Evolutionary conservation across 2,113 vertebrate species (phyloP), one percentile per base, ranked within the genome.

Genomic region (Grammomys dolichurus): DNA sequence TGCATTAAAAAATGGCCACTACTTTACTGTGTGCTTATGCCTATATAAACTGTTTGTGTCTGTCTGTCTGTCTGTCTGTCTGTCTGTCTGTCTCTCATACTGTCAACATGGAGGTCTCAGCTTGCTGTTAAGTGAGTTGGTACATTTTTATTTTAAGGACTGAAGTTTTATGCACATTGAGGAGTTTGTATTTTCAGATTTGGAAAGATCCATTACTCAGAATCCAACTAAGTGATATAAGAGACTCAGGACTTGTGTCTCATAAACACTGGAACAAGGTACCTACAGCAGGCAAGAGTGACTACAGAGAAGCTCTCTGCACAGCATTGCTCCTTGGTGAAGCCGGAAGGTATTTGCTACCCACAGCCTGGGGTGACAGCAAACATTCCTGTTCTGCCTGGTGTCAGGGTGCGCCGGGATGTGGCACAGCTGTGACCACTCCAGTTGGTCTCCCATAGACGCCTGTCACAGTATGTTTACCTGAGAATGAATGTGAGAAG

Each of bases 401-500:
- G 98, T 97, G 98, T 98, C 98, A 97, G 98, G 99, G 98, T 98
- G 98, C 97, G 97, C 98, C 98, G 98, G 98, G 98, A 98, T 98
- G 98, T 95, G 98, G 98, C 98, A 98, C 98, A 99, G 99, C 99
- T 99, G 99, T 97, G 98, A 99, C 98, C 98, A 98, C 97, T 97
- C 95, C 95, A 97, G 98, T 99, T 98, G 98, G 99, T 98, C 98
- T 98, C 96, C 94, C 97, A 98, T 98, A 98, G 98, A 98, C 97
- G 98, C 98, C 98, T 96, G 98, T 98, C 98, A 98, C 98, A 94
- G 98, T 96, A 96, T 99, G 99, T 99, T 99, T 99, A 99, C 99
- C 99, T 99, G 99, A 98, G 98, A 98, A 99, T 99, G 98, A 99
- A 99, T 99, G 98, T 99, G 98, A 99, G 98, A 99, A 98, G 98